phyloP scores from a whole-genome alignment of 2,888 invertebrate genomes.

The Kryphioiulus occultus region DNA sequence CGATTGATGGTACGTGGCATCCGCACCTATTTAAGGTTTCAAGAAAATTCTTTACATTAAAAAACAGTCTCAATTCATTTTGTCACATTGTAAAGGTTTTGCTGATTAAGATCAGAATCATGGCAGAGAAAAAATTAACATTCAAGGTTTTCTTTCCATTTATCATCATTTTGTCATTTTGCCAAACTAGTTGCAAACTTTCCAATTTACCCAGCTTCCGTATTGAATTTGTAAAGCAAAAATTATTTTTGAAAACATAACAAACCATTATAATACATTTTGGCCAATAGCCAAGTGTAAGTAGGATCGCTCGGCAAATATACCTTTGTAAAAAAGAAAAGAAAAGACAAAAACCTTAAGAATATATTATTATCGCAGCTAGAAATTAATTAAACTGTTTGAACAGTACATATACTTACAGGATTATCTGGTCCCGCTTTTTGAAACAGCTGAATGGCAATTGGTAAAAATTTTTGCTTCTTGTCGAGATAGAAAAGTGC shows the following conservation, averaged over 20 bases:
- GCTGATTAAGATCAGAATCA: too few relatives aligned
- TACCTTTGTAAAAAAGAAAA: conserved; percentile 58
- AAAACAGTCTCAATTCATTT: too few relatives aligned
- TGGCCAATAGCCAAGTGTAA: conserved; percentile 62
- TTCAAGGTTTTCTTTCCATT: too few relatives aligned
- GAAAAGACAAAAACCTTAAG: neutral
- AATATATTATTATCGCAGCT: neutral
- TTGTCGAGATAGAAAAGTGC: conserved; percentile 64
- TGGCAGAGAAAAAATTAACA: too few relatives aligned
- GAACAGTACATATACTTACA: conserved; percentile 60
- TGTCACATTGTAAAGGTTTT: too few relatives aligned
- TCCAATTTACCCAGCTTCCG: too few relatives aligned
- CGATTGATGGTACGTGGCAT: conserved; percentile 62
- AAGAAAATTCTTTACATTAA: too few relatives aligned
- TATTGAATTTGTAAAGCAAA: too few relatives aligned
- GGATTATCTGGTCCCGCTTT: conserved; percentile 63
- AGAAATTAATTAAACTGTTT: neutral
- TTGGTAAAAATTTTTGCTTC: conserved; percentile 60
- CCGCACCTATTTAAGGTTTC: conserved; percentile 57
- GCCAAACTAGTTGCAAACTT: too few relatives aligned
- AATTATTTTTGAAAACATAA: neutral
- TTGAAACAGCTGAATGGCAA: conserved; percentile 65
- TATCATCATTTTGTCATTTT: too few relatives aligned
- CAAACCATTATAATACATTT: conserved; percentile 63
- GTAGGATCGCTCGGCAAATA: conserved; percentile 62